A percentile compares a stretch with the other conserved stretches of the same genome.
These are phyloP conservation scores for Rhagonycha fulva DNA, from an alignment of 2,888 invertebrate species.

Conservation along the genomic window DNA sequence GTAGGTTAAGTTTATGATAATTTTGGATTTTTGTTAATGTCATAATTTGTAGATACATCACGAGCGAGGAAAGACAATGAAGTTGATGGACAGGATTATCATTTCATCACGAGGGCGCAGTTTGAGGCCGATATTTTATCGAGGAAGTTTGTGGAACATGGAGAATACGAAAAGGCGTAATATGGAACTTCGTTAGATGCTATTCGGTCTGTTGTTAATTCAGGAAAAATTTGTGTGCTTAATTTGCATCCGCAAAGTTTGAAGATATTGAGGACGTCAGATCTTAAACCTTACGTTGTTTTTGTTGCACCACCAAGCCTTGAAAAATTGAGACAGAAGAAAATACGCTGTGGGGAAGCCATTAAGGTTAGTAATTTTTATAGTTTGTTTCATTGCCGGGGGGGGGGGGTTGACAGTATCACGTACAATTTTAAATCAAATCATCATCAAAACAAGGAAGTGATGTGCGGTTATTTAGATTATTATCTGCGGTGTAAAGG, in stretches of 20 bases:
- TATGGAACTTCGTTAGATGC: slow-evolving; percentile 96
- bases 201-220: slow-evolving; percentile 90
- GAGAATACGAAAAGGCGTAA: slow-evolving; percentile 96
- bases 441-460: too few species aligned
- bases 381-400: not conserved
- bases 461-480: too few species aligned
- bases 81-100: slow-evolving; percentile 95
- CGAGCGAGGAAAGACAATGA: slow-evolving; percentile 90
- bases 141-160: slow-evolving; percentile 95
- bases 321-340: slow-evolving; percentile 91
- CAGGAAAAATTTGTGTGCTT: slow-evolving; percentile 95
- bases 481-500: too few species aligned
- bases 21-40: not conserved
- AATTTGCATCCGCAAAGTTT: slow-evolving; percentile 96
- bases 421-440: too few species aligned
- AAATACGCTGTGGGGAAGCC: slow-evolving; percentile 84
- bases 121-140: slow-evolving; percentile 94
- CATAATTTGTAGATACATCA: slow-evolving; percentile 78
- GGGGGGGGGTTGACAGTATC: not conserved
- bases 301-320: slow-evolving; percentile 96
- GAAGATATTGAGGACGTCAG: slow-evolving; percentile 88
- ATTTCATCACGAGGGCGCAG: slow-evolving; percentile 93
- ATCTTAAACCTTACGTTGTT: slow-evolving; percentile 96
- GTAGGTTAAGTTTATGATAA: slow-evolving; percentile 63
- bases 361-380: slow-evolving; percentile 69